Percentiles rank a stretch among this genome's conserved stretches.
These are phyloP conservation scores for Solenopsis invicta DNA, from an alignment of 1,140 invertebrate genomes.

Conservation along the genomic window DNA sequence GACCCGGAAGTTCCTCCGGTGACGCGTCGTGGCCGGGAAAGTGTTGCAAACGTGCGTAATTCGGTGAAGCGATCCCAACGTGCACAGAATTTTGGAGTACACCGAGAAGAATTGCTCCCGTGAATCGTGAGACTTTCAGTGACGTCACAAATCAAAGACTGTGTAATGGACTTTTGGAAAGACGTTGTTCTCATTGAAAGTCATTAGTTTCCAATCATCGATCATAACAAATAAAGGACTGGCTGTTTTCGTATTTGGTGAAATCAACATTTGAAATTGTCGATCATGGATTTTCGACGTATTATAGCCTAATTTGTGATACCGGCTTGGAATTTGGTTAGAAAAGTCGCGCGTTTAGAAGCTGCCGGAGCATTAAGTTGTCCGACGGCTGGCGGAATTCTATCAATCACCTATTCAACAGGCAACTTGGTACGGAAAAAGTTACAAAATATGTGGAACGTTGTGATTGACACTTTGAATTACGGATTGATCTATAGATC, in stretches of 20 bases:
- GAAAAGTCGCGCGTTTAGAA: neutral
- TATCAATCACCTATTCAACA: neutral
- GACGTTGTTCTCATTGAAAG: neutral
- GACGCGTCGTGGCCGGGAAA: conserved; percentile 19
- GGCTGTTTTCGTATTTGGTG: neutral
- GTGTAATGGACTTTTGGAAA: neutral
- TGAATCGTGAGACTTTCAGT: conserved; percentile 3
- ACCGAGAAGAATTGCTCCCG: neutral
- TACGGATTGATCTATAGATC: neutral
- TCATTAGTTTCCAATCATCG: neutral
- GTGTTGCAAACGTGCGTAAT: conserved; percentile 18
- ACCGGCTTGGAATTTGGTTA: neutral
- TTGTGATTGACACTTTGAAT: neutral
- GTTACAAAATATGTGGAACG: conserved; percentile 23
- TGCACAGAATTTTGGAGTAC: neutral
- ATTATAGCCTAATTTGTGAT: conserved; percentile 25
- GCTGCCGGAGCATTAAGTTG: neutral
- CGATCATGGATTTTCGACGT: neutral
- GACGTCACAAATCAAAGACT: neutral
- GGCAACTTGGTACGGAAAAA: neutral
- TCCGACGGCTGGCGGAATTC: conserved; percentile 29
- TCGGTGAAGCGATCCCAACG: neutral
- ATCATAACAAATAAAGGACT: neutral
- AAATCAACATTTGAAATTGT: neutral
- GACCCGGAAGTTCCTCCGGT: conserved; percentile 32